Evolutionary conservation across 2,113 vertebrate genomes (phyloP).

Genomic region (Lonchura striata): DNA sequence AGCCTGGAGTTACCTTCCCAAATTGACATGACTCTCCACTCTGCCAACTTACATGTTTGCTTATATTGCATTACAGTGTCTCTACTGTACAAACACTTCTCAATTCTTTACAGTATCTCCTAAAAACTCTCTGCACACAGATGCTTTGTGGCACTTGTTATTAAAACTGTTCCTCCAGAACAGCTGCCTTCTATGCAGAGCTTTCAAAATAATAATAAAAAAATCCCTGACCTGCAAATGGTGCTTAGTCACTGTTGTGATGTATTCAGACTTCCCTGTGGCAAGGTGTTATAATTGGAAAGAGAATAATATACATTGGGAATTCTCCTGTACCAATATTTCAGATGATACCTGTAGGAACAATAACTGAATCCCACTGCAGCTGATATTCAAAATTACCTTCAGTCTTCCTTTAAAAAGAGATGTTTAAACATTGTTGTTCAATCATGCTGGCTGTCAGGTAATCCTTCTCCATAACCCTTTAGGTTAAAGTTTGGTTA

Average conservation of each 20-base stretch:
- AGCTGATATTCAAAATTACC: neutral
- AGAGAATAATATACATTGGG: neutral
- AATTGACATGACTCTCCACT: neutral
- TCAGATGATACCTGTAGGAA: neutral
- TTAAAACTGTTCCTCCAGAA: neutral
- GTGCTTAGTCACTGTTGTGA: constrained; percentile 42
- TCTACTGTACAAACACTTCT: neutral
- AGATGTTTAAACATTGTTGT: neutral
- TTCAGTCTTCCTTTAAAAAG: neutral
- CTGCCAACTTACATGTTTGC: neutral
- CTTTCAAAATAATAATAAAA: neutral
- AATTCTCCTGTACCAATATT: neutral
- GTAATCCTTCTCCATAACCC: neutral
- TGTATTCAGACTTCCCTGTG: neutral
- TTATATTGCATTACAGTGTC: neutral
- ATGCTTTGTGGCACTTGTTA: neutral
- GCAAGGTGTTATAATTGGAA: neutral
- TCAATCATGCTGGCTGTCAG: neutral
- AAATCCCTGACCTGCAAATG: neutral
- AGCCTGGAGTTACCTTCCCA: neutral
- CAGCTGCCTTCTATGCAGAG: neutral
- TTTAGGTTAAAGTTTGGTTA: constrained; percentile 21
- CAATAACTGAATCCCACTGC: neutral
- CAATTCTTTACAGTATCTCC: neutral
- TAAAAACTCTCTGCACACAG: neutral